phyloP scores from a whole-genome alignment of 2,888 invertebrate genomes.

The Diogma glabrata region DNA sequence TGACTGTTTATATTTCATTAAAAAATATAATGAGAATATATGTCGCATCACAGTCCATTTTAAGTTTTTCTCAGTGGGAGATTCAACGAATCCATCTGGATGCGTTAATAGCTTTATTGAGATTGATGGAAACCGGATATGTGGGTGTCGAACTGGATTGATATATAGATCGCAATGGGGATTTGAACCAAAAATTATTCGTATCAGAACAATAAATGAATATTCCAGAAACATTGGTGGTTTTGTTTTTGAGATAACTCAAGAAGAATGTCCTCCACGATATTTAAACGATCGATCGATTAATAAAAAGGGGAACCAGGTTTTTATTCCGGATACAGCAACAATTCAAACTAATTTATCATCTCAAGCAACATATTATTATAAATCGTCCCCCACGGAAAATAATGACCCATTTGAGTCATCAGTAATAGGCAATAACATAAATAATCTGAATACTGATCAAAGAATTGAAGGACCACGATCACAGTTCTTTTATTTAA shows the following conservation, averaged over 20 bases:
- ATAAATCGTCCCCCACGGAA: background rate
- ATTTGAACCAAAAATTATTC: slow-evolving; percentile 35
- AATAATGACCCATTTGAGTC: background rate
- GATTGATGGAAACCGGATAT: slow-evolving; percentile 43
- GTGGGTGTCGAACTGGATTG: slow-evolving; percentile 42
- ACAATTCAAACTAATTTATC: slow-evolving; percentile 17
- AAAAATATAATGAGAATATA: slow-evolving; percentile 36
- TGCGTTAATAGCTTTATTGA: slow-evolving; percentile 43
- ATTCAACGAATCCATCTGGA: slow-evolving; percentile 22
- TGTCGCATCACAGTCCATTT: slow-evolving; percentile 43
- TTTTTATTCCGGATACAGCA: slow-evolving; percentile 9
- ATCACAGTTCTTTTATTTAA: slow-evolving; percentile 15
- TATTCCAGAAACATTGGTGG: slow-evolving; percentile 35
- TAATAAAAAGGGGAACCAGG: background rate
- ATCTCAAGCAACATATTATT: slow-evolving; percentile 8
- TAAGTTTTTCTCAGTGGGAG: slow-evolving; percentile 43
- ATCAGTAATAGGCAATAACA: background rate
- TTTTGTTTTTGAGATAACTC: slow-evolving; percentile 43
- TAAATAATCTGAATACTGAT: background rate
- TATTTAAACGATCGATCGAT: slow-evolving; percentile 18
- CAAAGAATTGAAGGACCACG: slow-evolving; percentile 14
- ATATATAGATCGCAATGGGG: slow-evolving; percentile 27
- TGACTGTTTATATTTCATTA: slow-evolving; percentile 42
- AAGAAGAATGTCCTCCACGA: slow-evolving; percentile 41
- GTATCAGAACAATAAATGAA: slow-evolving; percentile 36